phyloP scores from a whole-genome alignment of 2,797 vertebrate genomes.

The Anomalospiza imberbis region DNA sequence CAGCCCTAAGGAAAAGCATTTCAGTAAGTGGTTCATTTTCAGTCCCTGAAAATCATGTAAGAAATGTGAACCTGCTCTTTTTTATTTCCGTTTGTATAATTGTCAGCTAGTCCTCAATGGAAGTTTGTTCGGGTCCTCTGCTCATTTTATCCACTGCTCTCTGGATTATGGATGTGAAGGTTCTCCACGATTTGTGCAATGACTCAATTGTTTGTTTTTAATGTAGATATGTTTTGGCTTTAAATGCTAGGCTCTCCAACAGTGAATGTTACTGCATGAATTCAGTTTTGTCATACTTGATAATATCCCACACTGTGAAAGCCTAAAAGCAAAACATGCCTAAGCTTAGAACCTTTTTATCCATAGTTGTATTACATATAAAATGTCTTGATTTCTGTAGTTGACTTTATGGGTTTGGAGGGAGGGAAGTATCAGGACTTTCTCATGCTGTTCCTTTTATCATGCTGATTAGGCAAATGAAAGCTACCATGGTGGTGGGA shows the following conservation, averaged over 20 bases:
- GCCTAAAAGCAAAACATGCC: background rate
- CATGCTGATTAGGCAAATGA: background rate
- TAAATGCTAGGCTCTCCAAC: background rate
- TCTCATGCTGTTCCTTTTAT: background rate
- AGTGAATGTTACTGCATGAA: background rate
- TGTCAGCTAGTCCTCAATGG: background rate
- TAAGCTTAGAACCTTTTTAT: background rate
- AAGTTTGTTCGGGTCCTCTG: background rate
- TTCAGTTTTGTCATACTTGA: background rate
- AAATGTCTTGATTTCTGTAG: background rate
- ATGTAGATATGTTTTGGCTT: background rate
- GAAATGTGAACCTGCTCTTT: background rate
- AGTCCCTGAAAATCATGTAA: background rate
- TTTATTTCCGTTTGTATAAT: background rate
- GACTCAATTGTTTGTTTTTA: background rate
- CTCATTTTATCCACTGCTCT: background rate
- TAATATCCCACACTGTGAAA: background rate
- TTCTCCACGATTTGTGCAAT: background rate
- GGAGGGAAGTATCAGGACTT: background rate
- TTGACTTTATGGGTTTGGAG: background rate
- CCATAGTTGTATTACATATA: background rate
- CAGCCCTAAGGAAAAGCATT: conserved; percentile 8
- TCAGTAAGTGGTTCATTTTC: background rate
- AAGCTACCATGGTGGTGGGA: background rate
- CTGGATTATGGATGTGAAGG: background rate